phyloP scores from a whole-genome alignment of 2,797 vertebrate species.

The Lagodon rhomboides region DNA sequence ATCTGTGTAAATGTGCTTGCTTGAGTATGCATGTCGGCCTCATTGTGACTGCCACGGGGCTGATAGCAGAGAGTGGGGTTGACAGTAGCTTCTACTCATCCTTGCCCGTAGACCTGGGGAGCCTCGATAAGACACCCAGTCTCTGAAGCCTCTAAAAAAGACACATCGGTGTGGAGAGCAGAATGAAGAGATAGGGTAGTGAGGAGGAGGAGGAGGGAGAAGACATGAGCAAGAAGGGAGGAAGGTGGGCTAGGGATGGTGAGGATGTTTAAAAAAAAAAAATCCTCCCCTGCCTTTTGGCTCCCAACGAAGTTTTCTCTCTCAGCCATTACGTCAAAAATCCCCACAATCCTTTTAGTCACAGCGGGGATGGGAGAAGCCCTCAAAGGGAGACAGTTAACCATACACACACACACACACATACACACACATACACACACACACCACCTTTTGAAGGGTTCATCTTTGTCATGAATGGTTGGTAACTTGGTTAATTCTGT shows the following conservation, averaged over 20 bases:
- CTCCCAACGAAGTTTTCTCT: constrained; percentile 71
- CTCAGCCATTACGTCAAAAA: constrained; percentile 77
- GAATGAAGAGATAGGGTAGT: constrained; percentile 66
- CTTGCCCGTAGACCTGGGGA: constrained; percentile 80
- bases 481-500: constrained; percentile 72
- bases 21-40: constrained; percentile 72
- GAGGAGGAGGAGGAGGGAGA: constrained; percentile 53
- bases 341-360: constrained; percentile 86
- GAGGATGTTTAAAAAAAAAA: constrained; percentile 43
- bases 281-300: constrained; percentile 67
- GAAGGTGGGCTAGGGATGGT: constrained; percentile 45
- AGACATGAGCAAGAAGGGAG: constrained; percentile 27
- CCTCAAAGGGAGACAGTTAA: constrained; percentile 71
- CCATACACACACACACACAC: constrained; percentile 5
- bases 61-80: constrained; percentile 73
- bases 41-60: constrained; percentile 70
- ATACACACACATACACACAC: not conserved
- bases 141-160: constrained; percentile 78
- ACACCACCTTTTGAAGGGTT: constrained; percentile 54
- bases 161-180: constrained; percentile 71
- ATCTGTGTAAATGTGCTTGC: constrained; percentile 54
- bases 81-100: constrained; percentile 76
- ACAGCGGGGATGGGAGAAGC: constrained; percentile 79
- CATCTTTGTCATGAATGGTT: constrained; percentile 64
- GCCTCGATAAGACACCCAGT: constrained; percentile 80